Percentiles rank a stretch among this genome's conserved stretches.
Conservation (phyloP, 2,797 vertebrate genomes). For the Parauchenoglanis punctatus region DNA sequence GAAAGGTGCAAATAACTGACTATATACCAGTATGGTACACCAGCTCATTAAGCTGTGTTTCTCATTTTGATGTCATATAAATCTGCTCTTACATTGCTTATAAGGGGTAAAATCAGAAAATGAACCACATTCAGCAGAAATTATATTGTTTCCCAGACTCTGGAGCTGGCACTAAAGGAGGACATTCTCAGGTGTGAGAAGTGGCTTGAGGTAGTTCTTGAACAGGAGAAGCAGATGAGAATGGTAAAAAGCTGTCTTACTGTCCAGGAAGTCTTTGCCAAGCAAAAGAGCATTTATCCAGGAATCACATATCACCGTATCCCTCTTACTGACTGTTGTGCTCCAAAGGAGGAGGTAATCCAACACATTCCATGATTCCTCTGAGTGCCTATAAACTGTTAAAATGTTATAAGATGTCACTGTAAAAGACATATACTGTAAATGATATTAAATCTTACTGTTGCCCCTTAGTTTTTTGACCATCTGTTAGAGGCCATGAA, state of each 20-base stretch:
- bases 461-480: conserved; percentile 78
- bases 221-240: conserved; percentile 77
- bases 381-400: background rate
- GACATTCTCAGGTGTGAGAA: conserved; percentile 74
- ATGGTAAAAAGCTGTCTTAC: conserved; percentile 82
- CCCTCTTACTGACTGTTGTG: conserved; percentile 79
- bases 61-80: background rate
- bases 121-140: background rate
- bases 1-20: background rate
- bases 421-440: background rate
- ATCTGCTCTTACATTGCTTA: background rate
- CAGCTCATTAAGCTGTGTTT: background rate
- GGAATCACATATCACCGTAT: conserved; percentile 78
- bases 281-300: conserved; percentile 70
- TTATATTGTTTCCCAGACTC: conserved; percentile 63
- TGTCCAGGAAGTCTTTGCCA: conserved; percentile 78
- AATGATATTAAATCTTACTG: background rate
- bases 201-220: conserved; percentile 73
- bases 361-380: background rate
- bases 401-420: background rate
- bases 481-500: conserved; percentile 75
- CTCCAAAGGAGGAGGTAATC: conserved; percentile 80
- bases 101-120: background rate
- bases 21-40: background rate
- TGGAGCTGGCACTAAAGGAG: conserved; percentile 76